Evolutionary conservation across 2,113 vertebrate species (phyloP).

Genomic region (Corydoras maculifer): DNA sequence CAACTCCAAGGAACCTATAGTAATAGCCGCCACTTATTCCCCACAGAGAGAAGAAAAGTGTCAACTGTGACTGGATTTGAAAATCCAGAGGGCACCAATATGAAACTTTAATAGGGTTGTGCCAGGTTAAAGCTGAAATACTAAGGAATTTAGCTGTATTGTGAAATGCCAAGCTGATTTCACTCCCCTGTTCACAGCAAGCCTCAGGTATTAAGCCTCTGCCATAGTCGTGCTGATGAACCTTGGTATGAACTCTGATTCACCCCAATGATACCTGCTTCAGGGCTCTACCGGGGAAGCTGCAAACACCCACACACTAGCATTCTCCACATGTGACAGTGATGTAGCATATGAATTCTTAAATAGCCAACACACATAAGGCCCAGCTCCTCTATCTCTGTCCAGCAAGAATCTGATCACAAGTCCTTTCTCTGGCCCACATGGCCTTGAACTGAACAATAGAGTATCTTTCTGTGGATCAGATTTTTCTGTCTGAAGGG

Average conservation of each 20-base stretch:
- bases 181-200: too few relatives aligned
- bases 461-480: not conserved
- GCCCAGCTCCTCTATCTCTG: not conserved
- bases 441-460: not conserved
- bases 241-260: conserved; percentile 32
- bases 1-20: too few relatives aligned
- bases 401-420: not conserved
- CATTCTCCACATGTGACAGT: conserved; percentile 19
- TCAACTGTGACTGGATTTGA: too few relatives aligned
- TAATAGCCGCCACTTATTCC: too few relatives aligned
- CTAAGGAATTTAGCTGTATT: too few relatives aligned
- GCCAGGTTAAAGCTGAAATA: too few relatives aligned
- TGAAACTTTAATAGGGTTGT: too few relatives aligned
- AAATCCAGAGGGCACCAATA: too few relatives aligned
- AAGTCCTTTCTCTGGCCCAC: too few relatives aligned
- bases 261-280: conserved; percentile 26
- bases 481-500: not conserved
- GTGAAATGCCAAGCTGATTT: not conserved
- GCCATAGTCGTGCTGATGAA: not conserved
- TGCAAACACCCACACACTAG: conserved; percentile 13
- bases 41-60: too few relatives aligned
- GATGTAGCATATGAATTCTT: conserved; percentile 18
- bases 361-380: conserved; percentile 1
- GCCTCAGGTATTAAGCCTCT: too few relatives aligned
- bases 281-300: conserved; percentile 20